Base-by-base conservation (phyloP, 2,113 vertebrate genomes). In the Microcebus murinus region DNA sequence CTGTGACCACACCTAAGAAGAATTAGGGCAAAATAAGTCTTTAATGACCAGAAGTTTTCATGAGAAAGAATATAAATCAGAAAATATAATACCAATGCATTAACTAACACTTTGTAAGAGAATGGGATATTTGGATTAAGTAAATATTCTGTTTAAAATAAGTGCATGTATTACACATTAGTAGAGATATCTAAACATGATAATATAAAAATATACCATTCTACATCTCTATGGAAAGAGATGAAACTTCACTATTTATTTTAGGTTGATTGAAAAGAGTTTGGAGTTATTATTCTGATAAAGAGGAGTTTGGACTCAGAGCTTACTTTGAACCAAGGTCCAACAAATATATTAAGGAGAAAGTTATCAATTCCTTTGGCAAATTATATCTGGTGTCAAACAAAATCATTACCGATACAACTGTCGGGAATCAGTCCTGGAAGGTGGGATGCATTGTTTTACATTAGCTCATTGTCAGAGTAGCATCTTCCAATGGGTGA, bases 101-200 rank as follows among this genome's bases (percentile, higher is more conserved):
- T 68, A 83, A 79, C 20, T 48, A 79, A 82, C 10, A 29, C 7
- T 85, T 18, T 83, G 12, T 80, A 39, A 79, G 2, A 6, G 52
- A 94, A 59, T 59, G 55, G 5, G 4, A 73, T n/a, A 68, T 74
- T 57, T 71, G 17, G 18, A 70, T 55, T 87, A 6, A 82, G 76
- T 88, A 52, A 92, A 88, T 89, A 73, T 96, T 81, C 31, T 88
- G 6, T 80, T 95, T 48, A 70, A 81, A 96, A 81, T 67, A 77
- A 92, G 80, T 95, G 39, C 7, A 59, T 71, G 8, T 29, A n/a
- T 50, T 83, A 20, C 10, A 36, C 20, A 74, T 59, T 83, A 3
- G 8, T 70, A 87, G 3, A 61, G 2, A 71, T 77, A 86, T 31
- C 1, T 48, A 76, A 77, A 61, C 36, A 50, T 29, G 70, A n/a